Base-by-base conservation (phyloP, 2,888 invertebrate species). In the Celastrina argiolus region DNA sequence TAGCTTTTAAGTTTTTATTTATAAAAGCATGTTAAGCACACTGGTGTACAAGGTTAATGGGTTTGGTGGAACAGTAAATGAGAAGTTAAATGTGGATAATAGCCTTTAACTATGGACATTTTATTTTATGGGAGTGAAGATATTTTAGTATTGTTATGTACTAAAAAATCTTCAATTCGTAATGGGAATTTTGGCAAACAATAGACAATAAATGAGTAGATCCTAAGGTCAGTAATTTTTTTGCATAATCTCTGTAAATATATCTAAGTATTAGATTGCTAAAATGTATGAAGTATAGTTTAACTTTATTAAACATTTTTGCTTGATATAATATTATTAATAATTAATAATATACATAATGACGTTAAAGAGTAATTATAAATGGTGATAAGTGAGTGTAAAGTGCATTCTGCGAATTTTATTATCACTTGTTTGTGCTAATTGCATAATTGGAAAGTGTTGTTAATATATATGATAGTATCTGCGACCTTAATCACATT, bases 331-430 rank as follows among this genome's bases (percentile, higher is more conserved):
- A n/a, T n/a, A n/a, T n/a, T n/a, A n/a, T n/a, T n/a, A n/a, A n/a
- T n/a, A n/a, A n/a, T n/a, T n/a, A n/a, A 5, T 2, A 4, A 31
- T 31, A 45, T 45, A 18, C 18, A 6, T 18, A 18, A 45, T 8
- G 6, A 2, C 16, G 42, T 8, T 7, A 16, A 16, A n/a, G n/a
- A 16, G 18, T 42, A 42, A 42, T 42, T 2, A 31, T 31, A 31
- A 31, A 42, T 16, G 16, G 16, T 2, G 70, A 18, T 68, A 66
- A 36, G n/a, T 36, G 28, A 22, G n/a, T 31, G 14, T 16, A 42
- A 18, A 16, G 45, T 16, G 16, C 16, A 45, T 18, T 18, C 2
- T 18, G 8, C 18, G 1, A 26, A 56, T n/a, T n/a, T 7, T 31
- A 26, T 28, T 31, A 58, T 58, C 56, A 58, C 31, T 14, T 28